Base-by-base conservation (phyloP, 1,140 invertebrate species). In the Laodelphax striatellus region DNA sequence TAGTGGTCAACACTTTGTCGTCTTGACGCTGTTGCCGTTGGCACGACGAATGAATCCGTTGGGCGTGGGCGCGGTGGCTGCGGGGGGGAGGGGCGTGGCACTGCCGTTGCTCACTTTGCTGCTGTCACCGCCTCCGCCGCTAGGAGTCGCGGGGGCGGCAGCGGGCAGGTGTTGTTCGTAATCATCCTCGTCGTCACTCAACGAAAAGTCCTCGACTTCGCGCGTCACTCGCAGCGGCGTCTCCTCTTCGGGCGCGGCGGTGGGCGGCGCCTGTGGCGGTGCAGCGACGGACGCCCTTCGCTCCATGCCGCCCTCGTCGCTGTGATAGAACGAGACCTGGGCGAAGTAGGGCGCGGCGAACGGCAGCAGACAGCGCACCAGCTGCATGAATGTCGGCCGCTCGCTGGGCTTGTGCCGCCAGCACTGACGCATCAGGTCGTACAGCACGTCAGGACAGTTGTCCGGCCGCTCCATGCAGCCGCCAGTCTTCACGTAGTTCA, bases 381-480 rank as follows among this genome's bases (percentile, higher is more conserved):
- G 80, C 55, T 89, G 83, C 56, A 90, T 77, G 74, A 98, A 98
- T 57, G 85, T 84, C 16, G 94, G 94, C 54, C 94, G 75, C 22
- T 76, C 74, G 22, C 78, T 76, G 6, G 87, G 80, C 67, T 87
- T 83, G 69, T 87, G 86, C 65, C 83, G 80, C 94, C 94, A 98
- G 69, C 92, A 97, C 44, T 78, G 75, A 58, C 83, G 79, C 95
- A 98, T 98, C 34, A 98, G 72, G 55, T 84, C 76, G 72, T 92
- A 94, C 66, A 98, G 74, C 65, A 86, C 82, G 61, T 94, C 87
- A 0, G 94, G 93, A 77, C 95, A 98, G 69, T 94, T 90, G 70
- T 93, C 90, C 0, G 95, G 95, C 56, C 84, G 81, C 69, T 93
- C 88, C 92, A 98, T 94, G 19, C 93, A 83, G 24, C 88, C 88